Evolutionary conservation across 1,140 invertebrate genomes (phyloP).

Genomic region (Ylistrum balloti): DNA sequence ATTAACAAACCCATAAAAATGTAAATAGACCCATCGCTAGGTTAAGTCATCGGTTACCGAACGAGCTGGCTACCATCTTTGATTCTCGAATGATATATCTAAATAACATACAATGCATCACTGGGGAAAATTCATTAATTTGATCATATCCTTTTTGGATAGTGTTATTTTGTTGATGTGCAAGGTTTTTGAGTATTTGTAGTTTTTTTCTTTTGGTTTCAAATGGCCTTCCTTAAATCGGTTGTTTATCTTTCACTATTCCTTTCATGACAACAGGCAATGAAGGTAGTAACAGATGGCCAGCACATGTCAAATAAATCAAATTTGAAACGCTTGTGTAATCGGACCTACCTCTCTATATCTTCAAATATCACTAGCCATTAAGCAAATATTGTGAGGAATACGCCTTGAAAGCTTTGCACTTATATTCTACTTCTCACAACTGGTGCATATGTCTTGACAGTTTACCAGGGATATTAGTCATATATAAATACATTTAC

Average conservation of each 20-base stretch:
- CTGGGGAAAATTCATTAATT: background rate
- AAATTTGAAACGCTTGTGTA: background rate
- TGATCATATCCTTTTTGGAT: background rate
- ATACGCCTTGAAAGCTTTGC: no score
- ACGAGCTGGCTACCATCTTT: background rate
- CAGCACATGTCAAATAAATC: slow-evolving; percentile 3
- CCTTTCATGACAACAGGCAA: slow-evolving; percentile 14
- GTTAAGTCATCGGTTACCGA: background rate
- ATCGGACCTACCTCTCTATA: background rate
- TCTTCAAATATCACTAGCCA: background rate
- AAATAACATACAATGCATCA: background rate
- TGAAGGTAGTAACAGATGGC: slow-evolving; percentile 8
- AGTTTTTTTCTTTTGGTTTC: background rate
- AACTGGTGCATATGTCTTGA: no score
- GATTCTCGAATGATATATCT: background rate
- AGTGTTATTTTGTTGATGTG: background rate
- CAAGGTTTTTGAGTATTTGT: background rate
- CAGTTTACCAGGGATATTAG: no score
- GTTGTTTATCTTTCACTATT: background rate
- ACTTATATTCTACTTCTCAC: no score
- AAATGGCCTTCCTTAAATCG: background rate
- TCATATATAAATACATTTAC: no score
- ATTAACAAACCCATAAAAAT: slow-evolving; percentile 61
- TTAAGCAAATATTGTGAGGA: background rate
- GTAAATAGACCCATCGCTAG: slow-evolving; percentile 56